These are phyloP conservation scores for Dichetophora obliterata DNA, from an alignment of 2,888 invertebrate genomes.

Conservation along the genomic window DNA sequence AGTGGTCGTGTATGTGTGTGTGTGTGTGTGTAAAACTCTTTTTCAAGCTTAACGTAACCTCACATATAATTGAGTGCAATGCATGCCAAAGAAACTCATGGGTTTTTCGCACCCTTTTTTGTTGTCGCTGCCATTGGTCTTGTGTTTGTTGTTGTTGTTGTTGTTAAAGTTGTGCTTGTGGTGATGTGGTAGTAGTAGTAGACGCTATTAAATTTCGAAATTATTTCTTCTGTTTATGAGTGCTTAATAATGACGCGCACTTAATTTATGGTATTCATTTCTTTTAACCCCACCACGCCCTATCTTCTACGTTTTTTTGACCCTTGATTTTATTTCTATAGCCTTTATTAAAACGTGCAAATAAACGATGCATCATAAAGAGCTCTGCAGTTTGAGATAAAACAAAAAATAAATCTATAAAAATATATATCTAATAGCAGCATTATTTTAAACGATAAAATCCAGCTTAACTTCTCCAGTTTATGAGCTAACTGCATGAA, in stretches of 20 bases:
- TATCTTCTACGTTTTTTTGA: no score
- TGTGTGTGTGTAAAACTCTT: neutral
- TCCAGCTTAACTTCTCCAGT: neutral
- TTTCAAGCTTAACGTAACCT: neutral
- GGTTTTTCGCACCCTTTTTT: neutral
- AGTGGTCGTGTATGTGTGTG: neutral
- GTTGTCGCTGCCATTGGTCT: neutral
- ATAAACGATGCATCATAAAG: neutral
- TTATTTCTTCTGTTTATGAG: slow-evolving; percentile 20
- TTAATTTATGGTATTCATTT: slow-evolving; percentile 6
- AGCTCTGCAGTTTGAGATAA: neutral
- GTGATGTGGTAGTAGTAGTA: neutral
- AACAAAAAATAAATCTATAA: neutral
- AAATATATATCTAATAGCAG: neutral
- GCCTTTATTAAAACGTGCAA: neutral
- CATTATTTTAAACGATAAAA: neutral
- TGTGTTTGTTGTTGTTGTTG: neutral
- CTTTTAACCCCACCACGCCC: neutral
- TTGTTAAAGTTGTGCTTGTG: no score
- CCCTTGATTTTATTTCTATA: neutral
- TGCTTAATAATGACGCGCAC: neutral
- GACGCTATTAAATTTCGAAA: slow-evolving; percentile 4
- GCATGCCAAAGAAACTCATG: neutral
- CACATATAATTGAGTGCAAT: neutral
- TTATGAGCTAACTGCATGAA: neutral